phyloP scores from a whole-genome alignment of 53 echinoderm and acorn worm species.

The Holothuria leucospilota region DNA sequence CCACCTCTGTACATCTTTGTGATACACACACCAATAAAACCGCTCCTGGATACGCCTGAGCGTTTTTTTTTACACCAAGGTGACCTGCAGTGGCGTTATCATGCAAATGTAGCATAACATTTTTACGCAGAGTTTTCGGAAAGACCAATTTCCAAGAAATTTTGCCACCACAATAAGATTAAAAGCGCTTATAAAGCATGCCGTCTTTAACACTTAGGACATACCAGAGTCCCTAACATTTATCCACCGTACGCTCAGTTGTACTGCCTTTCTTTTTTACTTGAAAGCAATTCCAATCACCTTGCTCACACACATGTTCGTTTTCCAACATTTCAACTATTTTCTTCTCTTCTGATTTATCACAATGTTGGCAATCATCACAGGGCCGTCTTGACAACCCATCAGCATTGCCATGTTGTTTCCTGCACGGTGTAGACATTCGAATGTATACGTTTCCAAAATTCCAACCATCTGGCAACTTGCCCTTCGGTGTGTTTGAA shows the following conservation, averaged over 20 bases:
- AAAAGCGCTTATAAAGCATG: slow-evolving; percentile 36
- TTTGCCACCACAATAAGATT: slow-evolving; percentile 34
- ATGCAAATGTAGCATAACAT: slow-evolving; percentile 56
- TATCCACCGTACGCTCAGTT: too few species aligned
- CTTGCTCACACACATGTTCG: too few species aligned
- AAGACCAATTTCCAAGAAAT: slow-evolving; percentile 46
- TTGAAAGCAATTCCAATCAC: too few species aligned
- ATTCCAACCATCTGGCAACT: slow-evolving; percentile 22
- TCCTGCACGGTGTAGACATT: not conserved
- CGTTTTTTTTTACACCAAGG: slow-evolving; percentile 61
- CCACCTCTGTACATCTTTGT: slow-evolving; percentile 48
- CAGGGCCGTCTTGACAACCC: slow-evolving; percentile 41
- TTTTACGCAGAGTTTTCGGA: slow-evolving; percentile 4
- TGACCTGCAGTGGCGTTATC: slow-evolving; percentile 51
- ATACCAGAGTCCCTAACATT: slow-evolving; percentile 36
- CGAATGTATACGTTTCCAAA: slow-evolving; percentile 3
- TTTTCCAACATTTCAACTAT: too few species aligned
- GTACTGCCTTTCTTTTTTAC: too few species aligned
- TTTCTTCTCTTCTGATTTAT: not conserved
- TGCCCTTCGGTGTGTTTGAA: slow-evolving; percentile 5
- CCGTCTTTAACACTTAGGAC: slow-evolving; percentile 22
- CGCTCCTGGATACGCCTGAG: slow-evolving; percentile 51
- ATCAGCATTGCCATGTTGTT: slow-evolving; percentile 57
- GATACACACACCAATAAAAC: slow-evolving; percentile 63
- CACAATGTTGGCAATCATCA: not conserved